Evolutionary conservation across 2,797 vertebrate genomes (phyloP), one percentile per base, ranked within the genome.

Genomic region (Mallotus villosus): DNA sequence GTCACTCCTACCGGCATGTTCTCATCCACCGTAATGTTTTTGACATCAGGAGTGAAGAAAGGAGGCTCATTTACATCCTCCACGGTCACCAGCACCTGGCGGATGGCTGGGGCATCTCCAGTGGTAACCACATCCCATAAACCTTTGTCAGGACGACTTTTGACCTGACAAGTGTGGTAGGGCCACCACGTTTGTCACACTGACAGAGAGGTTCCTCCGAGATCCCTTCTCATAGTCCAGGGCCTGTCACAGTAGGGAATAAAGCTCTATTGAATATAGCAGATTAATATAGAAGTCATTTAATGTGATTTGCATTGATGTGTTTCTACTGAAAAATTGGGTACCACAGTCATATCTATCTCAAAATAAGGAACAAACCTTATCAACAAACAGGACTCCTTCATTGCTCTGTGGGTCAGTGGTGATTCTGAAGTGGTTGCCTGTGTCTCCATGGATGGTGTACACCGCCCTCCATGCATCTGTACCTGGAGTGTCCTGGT

Each of bases 401-500:
- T 93, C 87, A 2, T 94, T 94, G 16, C 92, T 92, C 24, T 78
- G 24, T 1, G 80, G 81, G 65, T 93, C 88, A 0, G 91, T 93
- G 3, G 11, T 11, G 32, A 94, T 89, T 57, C 55, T 74, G 68
- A 90, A 93, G 75, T 88, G 77, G 0, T 85, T 74, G 0, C 81
- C 46, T 4, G 70, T 3, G 62, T 93, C 86, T 74, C 84, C 90
- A 0, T 86, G 66, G 51, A 94, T 87, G 12, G 29, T 25, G 70
- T 81, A 93, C 70, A 79, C 82, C 0, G 81, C 91, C 57, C 29
- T 91, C 92, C 93, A 94, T 2, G 88, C 90, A 0, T 49, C 1
- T 0, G 91, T 82, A 2, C 81, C 82, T 68, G 3, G 77, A 0
- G 12, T 41, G 79, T 94, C 93, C 21, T 62, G 1, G 63, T 94